These are phyloP conservation scores for Poliocrania exsul DNA, from an alignment of 2,797 vertebrate species.

Conservation along the genomic window DNA sequence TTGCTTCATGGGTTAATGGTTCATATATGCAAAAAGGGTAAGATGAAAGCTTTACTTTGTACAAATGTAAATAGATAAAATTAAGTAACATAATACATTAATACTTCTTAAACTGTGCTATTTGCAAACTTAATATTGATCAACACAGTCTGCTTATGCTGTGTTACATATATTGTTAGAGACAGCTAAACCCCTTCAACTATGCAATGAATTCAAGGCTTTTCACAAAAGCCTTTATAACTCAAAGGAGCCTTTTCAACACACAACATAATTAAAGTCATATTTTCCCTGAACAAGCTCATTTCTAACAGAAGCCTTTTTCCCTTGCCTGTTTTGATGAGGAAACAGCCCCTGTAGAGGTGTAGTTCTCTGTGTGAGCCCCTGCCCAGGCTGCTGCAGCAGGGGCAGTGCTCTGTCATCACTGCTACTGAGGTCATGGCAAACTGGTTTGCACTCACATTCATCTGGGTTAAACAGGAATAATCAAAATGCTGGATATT, in stretches of 20 bases:
- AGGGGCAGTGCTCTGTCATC: neutral
- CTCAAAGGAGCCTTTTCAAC: constrained; percentile 83
- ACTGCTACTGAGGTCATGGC: neutral
- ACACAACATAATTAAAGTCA: constrained; percentile 84
- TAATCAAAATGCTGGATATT: constrained; percentile 34
- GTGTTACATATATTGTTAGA: constrained; percentile 83
- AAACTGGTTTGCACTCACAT: neutral
- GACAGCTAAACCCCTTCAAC: constrained; percentile 92
- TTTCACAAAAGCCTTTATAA: constrained; percentile 84
- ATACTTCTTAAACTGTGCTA: constrained; percentile 88
- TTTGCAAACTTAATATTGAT: constrained; percentile 84
- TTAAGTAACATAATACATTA: constrained; percentile 85
- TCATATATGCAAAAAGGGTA: constrained; percentile 99
- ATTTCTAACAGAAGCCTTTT: constrained; percentile 50
- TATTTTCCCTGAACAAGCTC: constrained; percentile 87
- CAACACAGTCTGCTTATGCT: constrained; percentile 75
- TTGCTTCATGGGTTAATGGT: constrained; percentile 89
- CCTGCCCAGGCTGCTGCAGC: neutral
- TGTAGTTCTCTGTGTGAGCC: neutral
- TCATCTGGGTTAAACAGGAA: constrained; percentile 14
- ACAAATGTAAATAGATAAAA: constrained; percentile 93
- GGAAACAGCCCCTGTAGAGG: constrained; percentile 12
- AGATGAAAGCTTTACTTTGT: constrained; percentile 99
- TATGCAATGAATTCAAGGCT: constrained; percentile 95
- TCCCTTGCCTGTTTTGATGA: constrained; percentile 58